Evolutionary conservation across 2,797 vertebrate genomes (phyloP), one percentile per base, ranked within the genome.

Genomic region (Iguana delicatissima): DNA sequence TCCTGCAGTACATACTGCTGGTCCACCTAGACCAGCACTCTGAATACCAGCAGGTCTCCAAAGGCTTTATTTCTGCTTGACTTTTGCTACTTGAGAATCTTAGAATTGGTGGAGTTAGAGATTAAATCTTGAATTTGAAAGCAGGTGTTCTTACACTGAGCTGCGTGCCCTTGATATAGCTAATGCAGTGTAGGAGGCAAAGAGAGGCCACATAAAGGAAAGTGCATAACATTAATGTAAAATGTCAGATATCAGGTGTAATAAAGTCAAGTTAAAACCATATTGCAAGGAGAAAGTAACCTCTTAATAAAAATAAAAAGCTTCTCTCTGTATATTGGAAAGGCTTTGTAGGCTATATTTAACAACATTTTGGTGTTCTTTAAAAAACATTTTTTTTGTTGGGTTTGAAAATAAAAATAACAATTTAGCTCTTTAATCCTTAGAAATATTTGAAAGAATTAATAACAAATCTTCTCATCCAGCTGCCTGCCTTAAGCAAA

Each of bases 341-440:
- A 73, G n/a, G 62, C 22, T 42, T 87, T 35, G 67, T 73, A 32
- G 20, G 22, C 12, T 55, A 26, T 46, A 29, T 18, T 79, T 46
- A 57, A 69, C 84, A 57, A 82, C 26, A 55, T 20, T 79, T 88
- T 80, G 14, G 3, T 52, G 82, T 86, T 86, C 46, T 89, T 24
- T 90, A 69, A 29, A 46, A 32, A 32, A 62, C 18, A 62, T 22
- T 62, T 18, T 13, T 35, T 89, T 57, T 35, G 91, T 91, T 24
- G 80, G 87, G 89, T 85, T 93, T 95, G 92, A 94, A 95, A 95
- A 93, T 86, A 84, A 94, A 93, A 94, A 94, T 92, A 95, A 95
- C 80, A 46, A 69, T 89, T 29, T 80, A 73, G 35, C 62, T 80
- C 38, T 93, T 94, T 92, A 85, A 92, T 96, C 93, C 94, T 96